Evolutionary conservation across 2,888 invertebrate species (phyloP), one percentile per base, ranked within the genome.

Genomic region (Hydriomena furcata): DNA sequence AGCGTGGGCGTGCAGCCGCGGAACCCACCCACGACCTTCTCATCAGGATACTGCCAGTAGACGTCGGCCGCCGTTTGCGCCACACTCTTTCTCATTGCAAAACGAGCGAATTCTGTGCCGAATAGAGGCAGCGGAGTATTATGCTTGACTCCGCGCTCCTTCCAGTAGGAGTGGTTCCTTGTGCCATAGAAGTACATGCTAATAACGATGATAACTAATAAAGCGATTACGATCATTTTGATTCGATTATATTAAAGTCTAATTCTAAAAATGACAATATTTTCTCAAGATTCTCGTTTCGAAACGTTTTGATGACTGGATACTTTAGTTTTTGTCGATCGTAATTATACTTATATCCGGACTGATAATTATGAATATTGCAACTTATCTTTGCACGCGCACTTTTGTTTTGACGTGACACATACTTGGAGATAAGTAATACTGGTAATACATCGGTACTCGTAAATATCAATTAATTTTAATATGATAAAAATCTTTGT

Each of bases 1-100:
- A 84, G 63, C 47, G 73, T 71, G 0, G 79, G 79, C 2, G 47
- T 61, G 8, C 51, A 59, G 5, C 68, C 73, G 5, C 79, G 67
- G 55, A 64, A 83, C 53, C 68, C 75, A 1, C 83, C 83, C 0
- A 84, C 79, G 6, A 79, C 67, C 17, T 67, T 67, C 51, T 81
- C 81, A 0, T 62, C 55, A 0, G 82, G 82, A 46, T 75, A 77
- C 43, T 69, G 73, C 65, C 74, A 67, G 58, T 83, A 84, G n/a
- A 64, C 55, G n/a, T 79, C 79, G 0, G 63, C 69, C 1, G 67
- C 48, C 11, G 63, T 48, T 51, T 81, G 63, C 1, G 76, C 60
- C 7, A 73, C 46, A 51, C 82, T 82, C 38, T 61, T 65, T 28
- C 63, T 64, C 48, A 68, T 49, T 1, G 78, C 46, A 41, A 69